phyloP scores from a whole-genome alignment of 2,113 vertebrate species.

The Cololabis saira region DNA sequence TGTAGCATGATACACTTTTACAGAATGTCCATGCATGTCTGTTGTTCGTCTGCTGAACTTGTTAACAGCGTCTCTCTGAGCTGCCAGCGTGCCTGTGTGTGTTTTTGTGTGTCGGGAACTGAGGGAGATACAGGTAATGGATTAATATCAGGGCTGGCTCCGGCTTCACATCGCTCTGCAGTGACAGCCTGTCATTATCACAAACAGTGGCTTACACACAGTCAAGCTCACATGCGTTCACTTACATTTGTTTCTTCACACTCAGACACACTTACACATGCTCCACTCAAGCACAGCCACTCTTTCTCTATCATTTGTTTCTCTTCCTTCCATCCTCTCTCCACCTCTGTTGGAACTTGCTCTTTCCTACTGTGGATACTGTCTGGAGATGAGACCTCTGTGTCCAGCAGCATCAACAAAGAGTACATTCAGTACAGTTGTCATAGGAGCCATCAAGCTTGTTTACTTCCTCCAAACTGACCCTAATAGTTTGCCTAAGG shows the following conservation, averaged over 20 bases:
- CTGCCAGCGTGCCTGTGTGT: slow-evolving; percentile 19
- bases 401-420: slow-evolving; percentile 19
- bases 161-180: slow-evolving; percentile 55
- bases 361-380: slow-evolving; percentile 15
- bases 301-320: slow-evolving; percentile 17
- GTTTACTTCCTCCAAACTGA: slow-evolving; percentile 58
- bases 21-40: slow-evolving; percentile 10
- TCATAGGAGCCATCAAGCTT: slow-evolving; percentile 41
- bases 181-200: slow-evolving; percentile 82
- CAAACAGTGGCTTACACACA: slow-evolving; percentile 59
- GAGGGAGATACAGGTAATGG: slow-evolving; percentile 80
- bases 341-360: slow-evolving; percentile 30
- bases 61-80: slow-evolving; percentile 38
- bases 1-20: too few relatives aligned
- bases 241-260: slow-evolving; percentile 4
- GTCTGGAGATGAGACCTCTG: slow-evolving; percentile 11
- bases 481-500: slow-evolving; percentile 50
- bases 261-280: slow-evolving; percentile 2
- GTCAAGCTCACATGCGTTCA: slow-evolving; percentile 10
- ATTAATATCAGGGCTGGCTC: slow-evolving; percentile 81
- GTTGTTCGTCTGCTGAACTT: slow-evolving; percentile 38
- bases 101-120: slow-evolving; percentile 52
- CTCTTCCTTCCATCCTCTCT: slow-evolving; percentile 41
- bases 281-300: slow-evolving; percentile 11
- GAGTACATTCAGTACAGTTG: slow-evolving; percentile 33